Base-by-base conservation (phyloP, 1,140 invertebrate species). In the Apis florea region DNA sequence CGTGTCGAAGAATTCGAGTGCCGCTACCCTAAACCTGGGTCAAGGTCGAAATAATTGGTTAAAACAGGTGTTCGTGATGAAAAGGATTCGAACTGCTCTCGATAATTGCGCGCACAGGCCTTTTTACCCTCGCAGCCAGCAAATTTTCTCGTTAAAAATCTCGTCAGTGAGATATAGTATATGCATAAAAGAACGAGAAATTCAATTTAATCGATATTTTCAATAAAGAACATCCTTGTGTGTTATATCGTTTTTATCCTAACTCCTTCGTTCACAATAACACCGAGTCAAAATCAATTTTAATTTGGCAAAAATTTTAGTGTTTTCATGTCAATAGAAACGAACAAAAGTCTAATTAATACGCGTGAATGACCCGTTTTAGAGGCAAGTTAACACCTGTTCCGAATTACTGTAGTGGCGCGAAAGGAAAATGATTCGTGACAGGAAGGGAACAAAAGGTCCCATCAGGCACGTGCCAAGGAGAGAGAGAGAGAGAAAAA, bases 381-480 rank as follows among this genome's bases (percentile, higher is more conserved):
- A 53, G 9, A 13, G 11, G 31, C 19, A 40, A 21, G 13, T 12
- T 47, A 54, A 68, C 80, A 82, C 74, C 80, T 82, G 80, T 82
- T 64, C 66, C 21, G 54, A 69, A 69, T 75, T 75, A 77, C n/a
- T 6, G 31, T 40, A 59, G 24, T 56, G 31, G 15, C 56, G 59
- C 49, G 12, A 17, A 47, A 47, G 11, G 49, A 73, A 19, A 51
- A 56, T n/a, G 31, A 71, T 53, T 76, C 64, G 54, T 69, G 56
- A 56, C 63, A 69, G 79, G 78, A 73, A 24, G 47, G 53, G 68
- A 64, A 17, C 10, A 47, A 59, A 81, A 47, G 74, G 66, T 49
- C 53, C 56, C 73, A 63, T 24, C 54, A 40, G 74, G 56, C 80
- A 77, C 80, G 80, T 77, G 80, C 66, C 74, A 82, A 77, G 56